Evolutionary conservation across 2,113 vertebrate genomes (phyloP).

Genomic region (Pangasianodon hypophthalmus): DNA sequence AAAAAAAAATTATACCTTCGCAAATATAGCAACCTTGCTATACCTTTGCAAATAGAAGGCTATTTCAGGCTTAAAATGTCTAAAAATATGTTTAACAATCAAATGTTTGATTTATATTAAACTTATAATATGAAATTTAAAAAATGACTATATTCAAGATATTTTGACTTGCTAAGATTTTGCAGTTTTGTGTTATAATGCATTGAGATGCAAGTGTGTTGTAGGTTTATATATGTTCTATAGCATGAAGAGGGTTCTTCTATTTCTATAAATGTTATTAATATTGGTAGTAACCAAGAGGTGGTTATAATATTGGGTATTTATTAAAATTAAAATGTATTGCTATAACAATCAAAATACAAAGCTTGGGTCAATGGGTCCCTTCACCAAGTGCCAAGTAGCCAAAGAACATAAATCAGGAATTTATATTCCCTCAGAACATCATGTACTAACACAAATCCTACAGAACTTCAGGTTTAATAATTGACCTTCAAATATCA

Average conservation of each 20-base stretch:
- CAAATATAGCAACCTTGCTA: too few relatives aligned
- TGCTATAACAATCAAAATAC: not conserved
- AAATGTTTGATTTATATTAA: not conserved
- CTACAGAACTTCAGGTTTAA: slow-evolving; percentile 27
- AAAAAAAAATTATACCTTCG: too few relatives aligned
- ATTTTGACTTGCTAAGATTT: too few relatives aligned
- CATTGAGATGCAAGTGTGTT: not conserved
- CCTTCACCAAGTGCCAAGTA: not conserved
- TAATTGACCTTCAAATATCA: slow-evolving; percentile 29
- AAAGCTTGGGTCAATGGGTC: not conserved
- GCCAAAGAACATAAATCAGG: not conserved
- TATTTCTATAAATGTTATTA: not conserved
- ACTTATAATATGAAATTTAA: not conserved
- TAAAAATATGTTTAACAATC: not conserved
- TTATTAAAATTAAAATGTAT: not conserved
- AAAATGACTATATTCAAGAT: not conserved
- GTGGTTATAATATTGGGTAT: too few relatives aligned
- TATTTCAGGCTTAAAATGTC: not conserved
- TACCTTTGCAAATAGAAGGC: not conserved
- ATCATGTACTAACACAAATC: slow-evolving; percentile 2
- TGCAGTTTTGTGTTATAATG: not conserved
- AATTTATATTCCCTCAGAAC: not conserved
- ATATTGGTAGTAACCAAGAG: not conserved
- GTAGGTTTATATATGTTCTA: not conserved
- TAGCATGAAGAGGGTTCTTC: not conserved